phyloP scores from a whole-genome alignment of 2,797 vertebrate species.

The Ctenopoma multispine region DNA sequence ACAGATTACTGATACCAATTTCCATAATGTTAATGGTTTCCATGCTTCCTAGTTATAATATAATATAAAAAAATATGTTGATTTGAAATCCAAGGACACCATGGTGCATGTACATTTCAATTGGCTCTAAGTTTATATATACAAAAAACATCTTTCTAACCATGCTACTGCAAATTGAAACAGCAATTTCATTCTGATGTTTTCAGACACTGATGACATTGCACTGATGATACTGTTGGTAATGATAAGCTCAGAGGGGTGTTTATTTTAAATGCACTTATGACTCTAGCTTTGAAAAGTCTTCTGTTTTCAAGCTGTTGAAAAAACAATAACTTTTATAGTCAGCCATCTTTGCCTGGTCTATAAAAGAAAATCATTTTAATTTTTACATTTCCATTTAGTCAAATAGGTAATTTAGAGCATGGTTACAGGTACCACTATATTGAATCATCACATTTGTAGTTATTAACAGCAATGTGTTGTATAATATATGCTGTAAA shows the following conservation, averaged over 20 bases:
- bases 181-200: constrained; percentile 62
- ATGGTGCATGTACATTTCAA: constrained; percentile 48
- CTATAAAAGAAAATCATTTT: constrained; percentile 42
- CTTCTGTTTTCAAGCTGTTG: constrained; percentile 67
- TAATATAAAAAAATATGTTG: constrained; percentile 38
- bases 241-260: constrained; percentile 70
- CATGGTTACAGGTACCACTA: constrained; percentile 22
- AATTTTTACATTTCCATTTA: constrained; percentile 45
- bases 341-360: constrained; percentile 46
- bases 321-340: constrained; percentile 66
- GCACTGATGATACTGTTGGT: constrained; percentile 71
- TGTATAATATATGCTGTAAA: background rate
- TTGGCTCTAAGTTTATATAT: constrained; percentile 60
- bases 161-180: constrained; percentile 64
- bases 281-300: constrained; percentile 63
- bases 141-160: constrained; percentile 71
- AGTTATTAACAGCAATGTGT: constrained; percentile 8
- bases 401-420: constrained; percentile 52
- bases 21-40: constrained; percentile 61
- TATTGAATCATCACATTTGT: background rate
- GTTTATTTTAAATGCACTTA: constrained; percentile 75
- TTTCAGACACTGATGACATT: constrained; percentile 70
- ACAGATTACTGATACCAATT: constrained; percentile 61
- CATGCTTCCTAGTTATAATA: constrained; percentile 33
- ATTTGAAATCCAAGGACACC: constrained; percentile 67